Base-by-base conservation (phyloP, 2,797 vertebrate species). In the Astyanax mexicanus region DNA sequence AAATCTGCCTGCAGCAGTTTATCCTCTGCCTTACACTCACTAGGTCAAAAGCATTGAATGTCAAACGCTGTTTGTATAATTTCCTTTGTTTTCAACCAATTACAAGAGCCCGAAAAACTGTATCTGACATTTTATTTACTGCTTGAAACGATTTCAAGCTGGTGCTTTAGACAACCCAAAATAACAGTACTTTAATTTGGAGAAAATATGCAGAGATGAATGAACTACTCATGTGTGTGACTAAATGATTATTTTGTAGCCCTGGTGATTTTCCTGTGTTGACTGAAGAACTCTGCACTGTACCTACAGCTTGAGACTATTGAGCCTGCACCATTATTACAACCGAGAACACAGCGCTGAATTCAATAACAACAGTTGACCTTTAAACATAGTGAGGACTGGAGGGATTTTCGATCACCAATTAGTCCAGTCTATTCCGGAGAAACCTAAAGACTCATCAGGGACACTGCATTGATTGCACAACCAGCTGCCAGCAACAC, bases 401-500 rank as follows among this genome's bases (percentile, higher is more conserved):
- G 72, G 61, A 71, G 55, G 72, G 80, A 81, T 81, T 83, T 83
- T 81, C 84, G 81, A 85, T 85, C 81, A 83, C 80, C 81, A 82
- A 83, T 84, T 85, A 86, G 77, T 72, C 38, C 45, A 74, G 71
- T 83, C 80, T 74, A 76, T 85, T 82, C 77, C 72, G 77, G 61
- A 74, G 73, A 78, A 84, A 74, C 35, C 67, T 77, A 82, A 77
- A 77, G 70, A 75, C 57, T 80, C 82, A 75, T 60, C 0, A 8
- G 78, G 80, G 83, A 82, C 72, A 40, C 23, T 9, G 58, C 66
- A 82, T 82, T 75, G 78, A 82, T 51, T 60, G 42, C 42, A 29
- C 74, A 69, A 19, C 65, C 74, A 66, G 70, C 69, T 79, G 77
- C 73, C 70, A 77, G 65, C 73, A 25, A 35, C 19, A 55, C 55